Evolutionary conservation across 2,888 invertebrate genomes (phyloP).

Genomic region (Brachycybe producta): DNA sequence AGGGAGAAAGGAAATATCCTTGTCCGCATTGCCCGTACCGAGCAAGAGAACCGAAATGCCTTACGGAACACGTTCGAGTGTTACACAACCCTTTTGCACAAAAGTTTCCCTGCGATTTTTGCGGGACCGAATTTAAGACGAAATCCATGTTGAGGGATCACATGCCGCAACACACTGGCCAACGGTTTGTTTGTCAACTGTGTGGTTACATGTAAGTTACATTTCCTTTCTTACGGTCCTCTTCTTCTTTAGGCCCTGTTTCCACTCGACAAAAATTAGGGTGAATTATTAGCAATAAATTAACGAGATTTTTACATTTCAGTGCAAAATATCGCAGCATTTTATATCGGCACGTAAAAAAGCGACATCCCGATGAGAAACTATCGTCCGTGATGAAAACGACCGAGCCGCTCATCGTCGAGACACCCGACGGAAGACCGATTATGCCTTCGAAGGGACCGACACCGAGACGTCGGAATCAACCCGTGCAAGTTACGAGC

Average conservation of each 20-base stretch:
- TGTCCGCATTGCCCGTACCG: constrained; percentile 14
- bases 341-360: constrained; percentile 10
- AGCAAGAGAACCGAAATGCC: constrained; percentile 14
- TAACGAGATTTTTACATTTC: neutral
- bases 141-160: constrained; percentile 37
- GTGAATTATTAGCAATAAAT: neutral
- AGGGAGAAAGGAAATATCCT: constrained; percentile 11
- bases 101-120: constrained; percentile 32
- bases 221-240: neutral
- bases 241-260: neutral
- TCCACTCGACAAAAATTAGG: neutral
- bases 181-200: constrained; percentile 13
- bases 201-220: constrained; percentile 15
- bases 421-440: constrained; percentile 4
- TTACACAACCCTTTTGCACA: constrained; percentile 10
- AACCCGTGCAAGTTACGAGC: too few species aligned
- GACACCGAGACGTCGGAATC: too few species aligned
- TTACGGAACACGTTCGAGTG: constrained; percentile 15
- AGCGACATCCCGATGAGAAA: constrained; percentile 5
- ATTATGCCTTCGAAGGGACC: neutral
- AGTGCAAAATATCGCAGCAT: constrained; percentile 13
- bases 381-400: constrained; percentile 4
- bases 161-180: constrained; percentile 33
- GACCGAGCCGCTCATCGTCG: neutral
- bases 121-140: constrained; percentile 37